A percentile compares a stretch with the other conserved stretches of the same genome.
Evolutionary conservation across 2,888 invertebrate species (phyloP).

Genomic region (Coleophora flavipennella): DNA sequence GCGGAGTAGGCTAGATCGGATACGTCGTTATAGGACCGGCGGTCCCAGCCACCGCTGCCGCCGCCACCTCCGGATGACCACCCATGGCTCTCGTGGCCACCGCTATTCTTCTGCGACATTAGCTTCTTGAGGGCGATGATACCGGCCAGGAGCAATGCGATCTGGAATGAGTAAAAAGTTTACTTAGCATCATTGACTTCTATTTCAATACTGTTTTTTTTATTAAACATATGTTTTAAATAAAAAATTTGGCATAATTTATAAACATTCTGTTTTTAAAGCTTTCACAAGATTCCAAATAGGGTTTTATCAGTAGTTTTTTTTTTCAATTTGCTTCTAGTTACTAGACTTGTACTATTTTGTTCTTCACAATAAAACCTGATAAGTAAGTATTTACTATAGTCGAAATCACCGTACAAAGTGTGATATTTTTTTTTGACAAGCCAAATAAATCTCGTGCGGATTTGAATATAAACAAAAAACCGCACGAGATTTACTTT

Average conservation of each 20-base stretch:
- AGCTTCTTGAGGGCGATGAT: slow-evolving; percentile 89
- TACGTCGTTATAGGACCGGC: slow-evolving; percentile 72
- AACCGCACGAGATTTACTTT: slow-evolving; percentile 70
- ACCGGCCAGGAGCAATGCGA: slow-evolving; percentile 84
- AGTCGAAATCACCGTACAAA: not conserved
- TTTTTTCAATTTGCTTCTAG: too few relatives aligned
- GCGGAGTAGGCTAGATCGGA: slow-evolving; percentile 80
- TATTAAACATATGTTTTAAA: too few relatives aligned
- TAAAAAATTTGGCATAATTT: too few relatives aligned
- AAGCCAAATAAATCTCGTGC: slow-evolving; percentile 48
- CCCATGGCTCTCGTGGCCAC: slow-evolving; percentile 67
- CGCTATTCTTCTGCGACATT: slow-evolving; percentile 77
- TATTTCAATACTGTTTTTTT: too few relatives aligned
- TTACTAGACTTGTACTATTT: too few relatives aligned
- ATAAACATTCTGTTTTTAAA: too few relatives aligned
- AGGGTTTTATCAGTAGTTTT: too few relatives aligned
- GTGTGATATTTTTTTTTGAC: not conserved
- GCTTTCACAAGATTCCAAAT: too few relatives aligned
- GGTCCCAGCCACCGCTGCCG: slow-evolving; percentile 78
- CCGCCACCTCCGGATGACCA: slow-evolving; percentile 64
- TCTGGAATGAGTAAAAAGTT: slow-evolving; percentile 64
- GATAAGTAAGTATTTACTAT: not conserved
- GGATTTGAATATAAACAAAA: slow-evolving; percentile 29
- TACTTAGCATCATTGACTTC: too few relatives aligned
- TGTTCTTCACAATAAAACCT: too few relatives aligned